phyloP scores from a whole-genome alignment of 1,140 invertebrate species.

The Brachionus koreanus region DNA sequence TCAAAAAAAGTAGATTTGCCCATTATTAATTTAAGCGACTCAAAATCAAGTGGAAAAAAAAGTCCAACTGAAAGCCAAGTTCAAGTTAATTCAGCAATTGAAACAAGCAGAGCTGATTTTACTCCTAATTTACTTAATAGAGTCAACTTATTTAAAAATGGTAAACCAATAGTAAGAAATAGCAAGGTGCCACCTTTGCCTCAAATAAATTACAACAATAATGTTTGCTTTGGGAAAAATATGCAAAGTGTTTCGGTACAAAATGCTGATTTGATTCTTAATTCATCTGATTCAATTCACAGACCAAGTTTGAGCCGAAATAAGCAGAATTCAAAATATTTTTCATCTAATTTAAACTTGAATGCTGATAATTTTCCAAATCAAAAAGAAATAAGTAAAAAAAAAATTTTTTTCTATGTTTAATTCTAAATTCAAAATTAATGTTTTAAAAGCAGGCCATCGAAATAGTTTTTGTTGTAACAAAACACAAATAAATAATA shows the following conservation, averaged over 20 bases:
- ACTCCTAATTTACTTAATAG: background rate
- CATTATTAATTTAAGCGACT: background rate
- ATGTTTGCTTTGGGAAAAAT: background rate
- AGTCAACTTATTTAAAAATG: background rate
- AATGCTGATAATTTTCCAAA: background rate
- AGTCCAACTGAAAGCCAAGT: background rate
- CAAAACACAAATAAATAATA: background rate
- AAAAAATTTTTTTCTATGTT: background rate
- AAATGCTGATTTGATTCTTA: background rate
- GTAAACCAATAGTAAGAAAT: background rate
- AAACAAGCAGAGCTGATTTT: background rate
- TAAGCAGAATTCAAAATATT: background rate
- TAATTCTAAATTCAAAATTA: background rate
- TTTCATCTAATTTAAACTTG: background rate
- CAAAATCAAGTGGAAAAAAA: background rate
- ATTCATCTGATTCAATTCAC: background rate
- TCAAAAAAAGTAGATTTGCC: constrained; percentile 10
- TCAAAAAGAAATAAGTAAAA: background rate
- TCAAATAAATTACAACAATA: background rate
- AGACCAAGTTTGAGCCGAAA: background rate
- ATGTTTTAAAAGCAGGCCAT: background rate
- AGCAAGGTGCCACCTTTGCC: background rate
- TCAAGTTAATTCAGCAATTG: background rate
- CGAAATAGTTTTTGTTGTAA: background rate
- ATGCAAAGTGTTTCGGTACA: background rate